phyloP scores from a whole-genome alignment of 2,888 invertebrate genomes.

The Yponomeuta malinellus region DNA sequence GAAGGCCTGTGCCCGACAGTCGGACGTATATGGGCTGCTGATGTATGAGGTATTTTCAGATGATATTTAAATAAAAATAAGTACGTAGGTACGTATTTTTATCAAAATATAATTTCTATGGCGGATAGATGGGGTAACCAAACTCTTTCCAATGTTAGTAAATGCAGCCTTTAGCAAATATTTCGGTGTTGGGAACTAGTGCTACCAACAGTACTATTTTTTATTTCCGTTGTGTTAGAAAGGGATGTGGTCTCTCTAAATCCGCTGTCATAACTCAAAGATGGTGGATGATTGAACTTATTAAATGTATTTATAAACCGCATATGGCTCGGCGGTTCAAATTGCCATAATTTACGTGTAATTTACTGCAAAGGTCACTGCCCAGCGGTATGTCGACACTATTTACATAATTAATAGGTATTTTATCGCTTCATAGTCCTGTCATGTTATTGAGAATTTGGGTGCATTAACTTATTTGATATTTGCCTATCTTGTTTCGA shows the following conservation, averaged over 20 bases:
- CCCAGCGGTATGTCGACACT: conserved; percentile 17
- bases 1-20: no score
- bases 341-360: conserved; percentile 48
- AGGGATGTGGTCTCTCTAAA: neutral
- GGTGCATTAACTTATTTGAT: neutral
- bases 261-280: conserved; percentile 34
- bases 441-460: neutral
- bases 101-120: neutral
- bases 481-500: no score
- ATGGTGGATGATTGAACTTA: conserved; percentile 52
- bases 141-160: no score
- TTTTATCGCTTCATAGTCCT: neutral
- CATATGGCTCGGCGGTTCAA: conserved; percentile 44
- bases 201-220: no score
- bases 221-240: neutral
- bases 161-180: no score
- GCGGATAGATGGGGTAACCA: neutral
- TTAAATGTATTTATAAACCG: conserved; percentile 50
- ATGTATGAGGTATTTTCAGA: no score
- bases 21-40: no score
- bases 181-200: no score
- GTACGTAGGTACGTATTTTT: neutral
- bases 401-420: neutral
- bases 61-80: neutral
- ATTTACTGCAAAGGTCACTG: conserved; percentile 45